These are phyloP conservation scores for Cenopis cana DNA, from an alignment of 2,888 invertebrate species.

Conservation along the genomic window DNA sequence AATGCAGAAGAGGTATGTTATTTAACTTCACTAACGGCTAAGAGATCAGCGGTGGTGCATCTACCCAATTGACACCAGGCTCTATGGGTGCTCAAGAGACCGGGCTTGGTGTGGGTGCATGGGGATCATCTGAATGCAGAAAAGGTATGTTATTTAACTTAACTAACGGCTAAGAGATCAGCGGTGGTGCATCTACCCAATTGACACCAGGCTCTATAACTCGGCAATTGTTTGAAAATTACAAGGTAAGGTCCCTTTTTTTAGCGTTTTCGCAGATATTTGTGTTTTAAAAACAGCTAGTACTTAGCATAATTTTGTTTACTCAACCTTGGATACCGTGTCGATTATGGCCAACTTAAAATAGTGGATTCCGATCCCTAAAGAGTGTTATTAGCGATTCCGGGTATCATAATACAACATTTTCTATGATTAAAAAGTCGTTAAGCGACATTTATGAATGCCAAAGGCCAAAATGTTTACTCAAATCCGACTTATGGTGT, in stretches of 20 bases:
- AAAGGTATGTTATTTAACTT: constrained; percentile 60
- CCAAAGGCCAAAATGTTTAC: constrained; percentile 17
- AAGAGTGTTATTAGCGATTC: constrained; percentile 35
- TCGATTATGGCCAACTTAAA: constrained; percentile 13
- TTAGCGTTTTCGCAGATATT: too few species aligned
- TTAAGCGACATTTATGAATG: constrained; percentile 52
- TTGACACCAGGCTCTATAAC: too few species aligned
- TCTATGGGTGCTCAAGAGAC: too few species aligned
- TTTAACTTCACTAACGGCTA: too few species aligned
- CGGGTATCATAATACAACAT: constrained; percentile 31
- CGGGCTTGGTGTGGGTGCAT: too few species aligned
- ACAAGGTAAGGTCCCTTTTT: too few species aligned
- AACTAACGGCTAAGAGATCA: too few species aligned
- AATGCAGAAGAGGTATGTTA: too few species aligned
- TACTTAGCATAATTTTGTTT: background rate
- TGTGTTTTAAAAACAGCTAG: constrained; percentile 21
- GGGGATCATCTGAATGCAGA: constrained; percentile 76
- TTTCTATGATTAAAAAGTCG: constrained; percentile 62
- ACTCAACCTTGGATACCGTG: constrained; percentile 6
- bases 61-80: too few species aligned
- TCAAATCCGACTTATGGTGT: background rate
- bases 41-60: too few species aligned
- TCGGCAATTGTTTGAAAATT: too few species aligned
- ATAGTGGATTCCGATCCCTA: constrained; percentile 26
- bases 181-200: too few species aligned